Conservation (phyloP, 2,113 vertebrate genomes). For the Mesitornis unicolor region DNA sequence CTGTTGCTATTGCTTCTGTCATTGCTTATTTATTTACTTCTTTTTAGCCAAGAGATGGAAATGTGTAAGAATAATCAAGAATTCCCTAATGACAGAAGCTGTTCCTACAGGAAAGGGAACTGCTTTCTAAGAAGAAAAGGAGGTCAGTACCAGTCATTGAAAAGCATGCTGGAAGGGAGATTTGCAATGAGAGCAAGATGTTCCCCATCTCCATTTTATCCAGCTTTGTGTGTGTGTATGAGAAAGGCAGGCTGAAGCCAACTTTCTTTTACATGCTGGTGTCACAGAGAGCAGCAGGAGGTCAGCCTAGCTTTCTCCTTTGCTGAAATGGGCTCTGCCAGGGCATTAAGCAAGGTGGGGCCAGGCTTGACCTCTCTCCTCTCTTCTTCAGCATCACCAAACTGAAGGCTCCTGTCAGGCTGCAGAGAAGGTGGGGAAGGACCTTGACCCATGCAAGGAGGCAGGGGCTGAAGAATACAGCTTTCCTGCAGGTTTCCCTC, state of each 20-base stretch:
- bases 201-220: not conserved
- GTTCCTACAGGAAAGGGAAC: rapidly evolving
- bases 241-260: not conserved
- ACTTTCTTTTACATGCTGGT: not conserved
- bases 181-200: not conserved
- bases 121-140: not conserved
- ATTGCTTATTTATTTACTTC: not conserved
- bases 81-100: not conserved
- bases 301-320: not conserved
- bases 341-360: not conserved
- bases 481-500: not conserved
- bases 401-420: not conserved
- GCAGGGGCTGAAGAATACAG: not conserved
- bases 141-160: not conserved
- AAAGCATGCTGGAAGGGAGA: not conserved
- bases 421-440: not conserved
- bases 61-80: not conserved
- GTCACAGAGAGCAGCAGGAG: not conserved
- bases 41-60: not conserved
- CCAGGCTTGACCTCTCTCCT: not conserved
- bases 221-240: not conserved
- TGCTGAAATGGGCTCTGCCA: not conserved
- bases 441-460: too few species aligned
- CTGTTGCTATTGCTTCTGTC: not conserved
- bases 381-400: not conserved